Percentiles rank a stretch among this genome's conserved stretches.
These are phyloP conservation scores for Andrena hattorfiana DNA, from an alignment of 2,888 invertebrate genomes.

Conservation along the genomic window DNA sequence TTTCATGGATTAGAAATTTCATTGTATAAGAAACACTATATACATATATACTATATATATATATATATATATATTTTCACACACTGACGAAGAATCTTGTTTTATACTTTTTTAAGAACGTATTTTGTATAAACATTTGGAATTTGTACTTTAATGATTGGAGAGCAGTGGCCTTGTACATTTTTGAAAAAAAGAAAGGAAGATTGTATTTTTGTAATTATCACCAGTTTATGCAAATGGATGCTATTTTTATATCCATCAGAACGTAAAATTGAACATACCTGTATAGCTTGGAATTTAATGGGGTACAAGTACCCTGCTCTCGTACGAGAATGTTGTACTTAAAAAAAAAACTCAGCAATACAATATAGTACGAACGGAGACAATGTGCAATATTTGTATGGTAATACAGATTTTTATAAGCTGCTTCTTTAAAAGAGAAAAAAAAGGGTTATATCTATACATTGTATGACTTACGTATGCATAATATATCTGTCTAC, in stretches of 20 bases:
- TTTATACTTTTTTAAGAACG: constrained; percentile 83
- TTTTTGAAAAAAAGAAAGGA: constrained; percentile 49
- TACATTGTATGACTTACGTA: constrained; percentile 73
- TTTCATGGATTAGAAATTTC: constrained; percentile 50
- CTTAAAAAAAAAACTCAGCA: constrained; percentile 49
- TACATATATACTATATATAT: constrained; percentile 56
- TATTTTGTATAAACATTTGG: constrained; percentile 78
- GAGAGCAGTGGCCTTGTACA: constrained; percentile 70
- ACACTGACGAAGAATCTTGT: constrained; percentile 74
- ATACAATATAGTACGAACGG: constrained; percentile 54
- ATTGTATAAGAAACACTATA: constrained; percentile 64
- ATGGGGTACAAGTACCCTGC: constrained; percentile 61
- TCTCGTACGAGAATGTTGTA: constrained; percentile 69
- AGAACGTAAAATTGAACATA: neutral
- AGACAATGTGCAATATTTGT: constrained; percentile 80
- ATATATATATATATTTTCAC: constrained; percentile 75
- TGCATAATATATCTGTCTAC: constrained; percentile 72
- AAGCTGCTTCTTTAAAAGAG: constrained; percentile 65
- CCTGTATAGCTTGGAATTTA: constrained; percentile 39
- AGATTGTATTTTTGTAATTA: constrained; percentile 66
- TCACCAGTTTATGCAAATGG: constrained; percentile 27
- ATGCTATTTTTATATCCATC: constrained; percentile 46
- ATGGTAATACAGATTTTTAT: constrained; percentile 73
- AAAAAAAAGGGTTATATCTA: constrained; percentile 73
- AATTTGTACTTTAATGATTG: constrained; percentile 69